Evolutionary conservation across 2,888 invertebrate species (phyloP).

Genomic region (Clanis bilineata): DNA sequence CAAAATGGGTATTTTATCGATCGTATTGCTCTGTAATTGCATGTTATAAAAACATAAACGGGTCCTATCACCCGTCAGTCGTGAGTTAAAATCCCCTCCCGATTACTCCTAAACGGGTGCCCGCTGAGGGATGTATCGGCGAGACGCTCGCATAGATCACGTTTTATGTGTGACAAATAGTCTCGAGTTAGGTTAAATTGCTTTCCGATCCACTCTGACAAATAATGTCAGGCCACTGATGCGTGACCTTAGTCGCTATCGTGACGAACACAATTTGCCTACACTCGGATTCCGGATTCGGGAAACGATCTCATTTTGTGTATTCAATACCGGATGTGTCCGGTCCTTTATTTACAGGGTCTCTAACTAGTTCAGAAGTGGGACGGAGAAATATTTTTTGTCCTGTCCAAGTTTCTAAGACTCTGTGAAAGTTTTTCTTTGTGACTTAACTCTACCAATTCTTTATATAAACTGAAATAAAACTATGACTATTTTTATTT

Average conservation of each 20-base stretch:
- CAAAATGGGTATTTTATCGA: background rate
- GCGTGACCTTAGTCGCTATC: constrained; percentile 69
- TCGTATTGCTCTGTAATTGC: background rate
- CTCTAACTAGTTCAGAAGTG: constrained; percentile 48
- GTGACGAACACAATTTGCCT: constrained; percentile 71
- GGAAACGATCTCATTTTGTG: constrained; percentile 52
- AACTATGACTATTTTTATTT: background rate
- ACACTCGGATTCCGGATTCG: constrained; percentile 49
- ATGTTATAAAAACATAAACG: background rate
- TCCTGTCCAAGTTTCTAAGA: constrained; percentile 37
- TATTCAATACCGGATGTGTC: constrained; percentile 53
- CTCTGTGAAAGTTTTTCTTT: constrained; percentile 38
- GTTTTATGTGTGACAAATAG: constrained; percentile 80
- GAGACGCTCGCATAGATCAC: constrained; percentile 67
- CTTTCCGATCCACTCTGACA: constrained; percentile 78
- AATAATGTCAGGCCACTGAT: constrained; percentile 75
- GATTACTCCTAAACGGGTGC: constrained; percentile 33
- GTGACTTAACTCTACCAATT: constrained; percentile 37
- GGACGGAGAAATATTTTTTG: constrained; percentile 40
- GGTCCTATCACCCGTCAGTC: constrained; percentile 19
- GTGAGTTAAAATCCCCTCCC: constrained; percentile 42
- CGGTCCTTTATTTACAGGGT: constrained; percentile 52
- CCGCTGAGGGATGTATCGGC: constrained; percentile 50
- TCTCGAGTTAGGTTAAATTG: constrained; percentile 76
- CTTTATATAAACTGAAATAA: constrained; percentile 1